Conservation (phyloP, 2,113 vertebrate genomes). For the Boulengeromyrus knoepffleri region DNA sequence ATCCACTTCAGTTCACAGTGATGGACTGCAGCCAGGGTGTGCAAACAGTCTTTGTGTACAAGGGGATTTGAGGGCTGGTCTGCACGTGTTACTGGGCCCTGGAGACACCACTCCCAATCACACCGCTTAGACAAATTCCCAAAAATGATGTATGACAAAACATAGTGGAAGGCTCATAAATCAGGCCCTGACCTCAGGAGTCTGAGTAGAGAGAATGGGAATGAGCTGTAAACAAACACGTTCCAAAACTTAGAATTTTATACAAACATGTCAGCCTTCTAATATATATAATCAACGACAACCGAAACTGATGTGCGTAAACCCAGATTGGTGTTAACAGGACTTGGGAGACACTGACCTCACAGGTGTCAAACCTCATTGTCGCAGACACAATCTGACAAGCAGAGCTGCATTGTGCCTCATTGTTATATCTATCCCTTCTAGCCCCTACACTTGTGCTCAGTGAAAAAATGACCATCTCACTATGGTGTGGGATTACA, state of each 20-base stretch:
- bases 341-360: not conserved
- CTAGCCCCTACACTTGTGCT: not conserved
- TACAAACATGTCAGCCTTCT: not conserved
- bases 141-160: not conserved
- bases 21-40: conserved; percentile 51
- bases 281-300: not conserved
- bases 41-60: conserved; percentile 32
- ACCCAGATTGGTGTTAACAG: not conserved
- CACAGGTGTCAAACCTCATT: not conserved
- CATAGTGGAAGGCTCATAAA: not conserved
- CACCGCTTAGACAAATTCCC: not conserved
- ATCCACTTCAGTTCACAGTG: conserved; percentile 46
- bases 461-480: not conserved
- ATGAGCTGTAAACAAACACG: not conserved
- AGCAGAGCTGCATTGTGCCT: not conserved
- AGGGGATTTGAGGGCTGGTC: conserved; percentile 37
- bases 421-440: not conserved
- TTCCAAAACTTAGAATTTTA: not conserved
- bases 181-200: not conserved
- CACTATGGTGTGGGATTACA: not conserved
- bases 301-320: not conserved
- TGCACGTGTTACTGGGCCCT: conserved; percentile 46
- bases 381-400: not conserved
- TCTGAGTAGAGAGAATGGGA: not conserved
- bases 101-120: not conserved